Percentiles rank a stretch among this genome's conserved stretches.
Conservation (phyloP, 2,888 invertebrate species). For the Tenthredo notha region DNA sequence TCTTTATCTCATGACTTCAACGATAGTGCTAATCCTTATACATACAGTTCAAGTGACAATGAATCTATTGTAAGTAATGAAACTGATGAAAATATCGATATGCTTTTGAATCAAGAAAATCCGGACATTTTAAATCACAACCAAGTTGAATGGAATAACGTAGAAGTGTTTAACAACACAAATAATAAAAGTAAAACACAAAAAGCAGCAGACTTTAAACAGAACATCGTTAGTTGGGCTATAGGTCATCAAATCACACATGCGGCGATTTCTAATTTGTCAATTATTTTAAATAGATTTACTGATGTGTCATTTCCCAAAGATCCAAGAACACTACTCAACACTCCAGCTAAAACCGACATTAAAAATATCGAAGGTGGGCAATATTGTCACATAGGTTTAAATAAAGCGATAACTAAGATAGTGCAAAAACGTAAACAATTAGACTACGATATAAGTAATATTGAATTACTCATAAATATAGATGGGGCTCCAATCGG, state of each 20-base stretch:
- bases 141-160: too few species aligned
- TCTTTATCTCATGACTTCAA: not conserved
- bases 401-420: not conserved
- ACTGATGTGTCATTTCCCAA: slow-evolving; percentile 27
- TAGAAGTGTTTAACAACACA: not conserved
- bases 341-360: slow-evolving; percentile 19
- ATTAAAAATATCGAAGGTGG: slow-evolving; percentile 5
- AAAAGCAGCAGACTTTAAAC: not conserved
- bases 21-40: not conserved
- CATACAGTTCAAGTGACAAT: not conserved
- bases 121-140: too few species aligned
- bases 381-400: slow-evolving; percentile 21
- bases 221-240: not conserved
- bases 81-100: not conserved
- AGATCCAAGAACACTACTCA: slow-evolving; percentile 42
- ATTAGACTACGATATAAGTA: not conserved
- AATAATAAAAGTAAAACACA: not conserved
- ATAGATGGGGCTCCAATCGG: not conserved
- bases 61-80: not conserved
- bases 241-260: not conserved
- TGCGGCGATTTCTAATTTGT: slow-evolving; percentile 22
- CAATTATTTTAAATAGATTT: slow-evolving; percentile 32
- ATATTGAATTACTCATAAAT: slow-evolving; percentile 41
- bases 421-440: not conserved
- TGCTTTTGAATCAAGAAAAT: not conserved